A percentile compares a stretch with the other conserved stretches of the same genome.
Conservation (phyloP, 1,140 invertebrate species). For the Episyrphus balteatus region DNA sequence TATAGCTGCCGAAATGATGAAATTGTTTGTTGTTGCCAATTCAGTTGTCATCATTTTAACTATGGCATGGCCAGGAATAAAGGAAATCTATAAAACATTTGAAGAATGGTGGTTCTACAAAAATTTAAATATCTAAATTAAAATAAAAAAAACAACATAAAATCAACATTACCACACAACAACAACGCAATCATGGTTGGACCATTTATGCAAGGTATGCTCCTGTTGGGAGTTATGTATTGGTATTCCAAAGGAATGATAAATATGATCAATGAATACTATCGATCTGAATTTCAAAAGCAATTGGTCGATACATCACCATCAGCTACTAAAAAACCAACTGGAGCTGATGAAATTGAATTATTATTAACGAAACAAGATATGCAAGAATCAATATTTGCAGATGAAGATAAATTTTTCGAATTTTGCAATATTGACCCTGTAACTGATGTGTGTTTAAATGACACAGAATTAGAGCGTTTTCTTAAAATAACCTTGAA, state of each 20-base stretch:
- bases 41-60: constrained; percentile 31
- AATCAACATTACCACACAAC: not conserved
- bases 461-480: too few species aligned
- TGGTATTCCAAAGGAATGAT: constrained; percentile 30
- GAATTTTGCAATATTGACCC: too few species aligned
- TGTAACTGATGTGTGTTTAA: too few species aligned
- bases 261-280: constrained; percentile 35
- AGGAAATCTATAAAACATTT: constrained; percentile 25
- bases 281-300: constrained; percentile 26
- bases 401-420: too few species aligned
- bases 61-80: constrained; percentile 33
- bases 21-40: constrained; percentile 34
- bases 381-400: too few species aligned
- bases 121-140: not conserved
- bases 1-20: constrained; percentile 34
- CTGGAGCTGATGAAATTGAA: too few species aligned
- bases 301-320: too few species aligned
- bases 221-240: constrained; percentile 32
- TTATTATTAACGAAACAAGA: too few species aligned
- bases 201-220: constrained; percentile 28
- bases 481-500: too few species aligned
- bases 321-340: too few species aligned
- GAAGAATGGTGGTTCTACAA: constrained; percentile 19
- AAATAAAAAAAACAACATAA: constrained; percentile 3
- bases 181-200: constrained; percentile 23